phyloP scores from a whole-genome alignment of 2,113 vertebrate species.

The Odobenus rosmarus region DNA sequence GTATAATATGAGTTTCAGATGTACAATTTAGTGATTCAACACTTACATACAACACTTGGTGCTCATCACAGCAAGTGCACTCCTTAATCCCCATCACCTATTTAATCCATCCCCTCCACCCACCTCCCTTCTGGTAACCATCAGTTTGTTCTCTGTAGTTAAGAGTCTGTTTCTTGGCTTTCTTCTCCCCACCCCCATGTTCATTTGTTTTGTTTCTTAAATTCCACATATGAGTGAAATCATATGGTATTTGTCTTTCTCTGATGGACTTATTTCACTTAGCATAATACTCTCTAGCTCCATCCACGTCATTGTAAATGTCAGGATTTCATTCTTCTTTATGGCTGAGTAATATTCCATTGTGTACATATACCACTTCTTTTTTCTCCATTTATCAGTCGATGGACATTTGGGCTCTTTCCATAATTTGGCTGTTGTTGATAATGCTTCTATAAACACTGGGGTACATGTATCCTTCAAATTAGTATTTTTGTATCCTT shows the following conservation, averaged over 20 bases:
- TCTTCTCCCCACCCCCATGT: not conserved
- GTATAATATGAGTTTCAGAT: not conserved
- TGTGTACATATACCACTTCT: not conserved
- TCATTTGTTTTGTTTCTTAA: not conserved
- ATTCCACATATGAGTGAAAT: not conserved
- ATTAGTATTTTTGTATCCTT: not conserved
- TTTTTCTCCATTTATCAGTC: not conserved
- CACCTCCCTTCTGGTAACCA: not conserved
- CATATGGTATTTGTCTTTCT: not conserved
- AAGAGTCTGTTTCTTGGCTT: not conserved
- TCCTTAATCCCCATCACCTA: not conserved
- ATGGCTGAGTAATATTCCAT: not conserved
- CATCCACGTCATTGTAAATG: not conserved
- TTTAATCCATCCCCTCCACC: not conserved
- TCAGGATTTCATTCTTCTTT: not conserved
- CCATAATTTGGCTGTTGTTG: not conserved
- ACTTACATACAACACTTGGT: not conserved
- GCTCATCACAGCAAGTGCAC: not conserved
- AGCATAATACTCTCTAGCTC: not conserved
- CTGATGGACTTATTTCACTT: not conserved
- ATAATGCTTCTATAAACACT: not conserved
- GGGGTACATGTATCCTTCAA: not conserved
- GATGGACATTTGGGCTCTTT: not conserved
- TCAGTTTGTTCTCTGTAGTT: not conserved
- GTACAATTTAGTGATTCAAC: not conserved